These are phyloP conservation scores for Girardia tigrina DNA, from an alignment of 2,888 invertebrate genomes.

Conservation along the genomic window DNA sequence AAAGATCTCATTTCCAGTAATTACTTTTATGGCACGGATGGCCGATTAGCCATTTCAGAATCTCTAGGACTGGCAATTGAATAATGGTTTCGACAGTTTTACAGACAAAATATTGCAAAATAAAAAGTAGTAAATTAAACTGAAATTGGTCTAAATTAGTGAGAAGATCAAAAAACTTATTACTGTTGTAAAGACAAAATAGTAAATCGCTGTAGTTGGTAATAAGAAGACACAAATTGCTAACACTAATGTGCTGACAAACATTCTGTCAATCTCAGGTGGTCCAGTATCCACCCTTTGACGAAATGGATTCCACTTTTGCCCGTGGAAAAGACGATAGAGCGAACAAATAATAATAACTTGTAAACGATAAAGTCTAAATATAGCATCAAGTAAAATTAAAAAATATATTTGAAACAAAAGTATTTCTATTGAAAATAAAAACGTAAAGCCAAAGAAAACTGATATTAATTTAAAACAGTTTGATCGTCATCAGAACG, in stretches of 20 bases:
- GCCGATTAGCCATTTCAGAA: background rate
- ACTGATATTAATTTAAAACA: too few relatives aligned
- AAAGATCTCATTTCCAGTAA: background rate
- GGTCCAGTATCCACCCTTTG: constrained; percentile 69
- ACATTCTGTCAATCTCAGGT: constrained; percentile 69
- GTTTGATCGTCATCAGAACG: too few relatives aligned
- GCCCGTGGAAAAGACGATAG: constrained; percentile 65
- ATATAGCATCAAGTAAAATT: background rate
- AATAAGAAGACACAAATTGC: constrained; percentile 70
- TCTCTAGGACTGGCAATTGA: background rate
- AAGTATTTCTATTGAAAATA: too few relatives aligned
- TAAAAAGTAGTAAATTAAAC: background rate
- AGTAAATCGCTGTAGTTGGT: constrained; percentile 75
- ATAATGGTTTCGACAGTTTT: background rate
- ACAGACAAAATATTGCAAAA: background rate
- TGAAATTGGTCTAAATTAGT: background rate
- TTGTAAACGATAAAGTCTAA: constrained; percentile 27
- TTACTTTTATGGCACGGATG: background rate
- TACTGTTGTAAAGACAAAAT: constrained; percentile 59
- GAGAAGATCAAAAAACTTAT: background rate
- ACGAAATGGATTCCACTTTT: constrained; percentile 74
- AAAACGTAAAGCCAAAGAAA: too few relatives aligned
- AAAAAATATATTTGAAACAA: constrained; percentile 13
- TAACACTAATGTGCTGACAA: constrained; percentile 73
- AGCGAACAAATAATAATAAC: constrained; percentile 21